Percentiles rank a stretch among this genome's conserved stretches.
Evolutionary conservation across 2,797 vertebrate genomes (phyloP).

Genomic region (Erpetoichthys calabaricus): DNA sequence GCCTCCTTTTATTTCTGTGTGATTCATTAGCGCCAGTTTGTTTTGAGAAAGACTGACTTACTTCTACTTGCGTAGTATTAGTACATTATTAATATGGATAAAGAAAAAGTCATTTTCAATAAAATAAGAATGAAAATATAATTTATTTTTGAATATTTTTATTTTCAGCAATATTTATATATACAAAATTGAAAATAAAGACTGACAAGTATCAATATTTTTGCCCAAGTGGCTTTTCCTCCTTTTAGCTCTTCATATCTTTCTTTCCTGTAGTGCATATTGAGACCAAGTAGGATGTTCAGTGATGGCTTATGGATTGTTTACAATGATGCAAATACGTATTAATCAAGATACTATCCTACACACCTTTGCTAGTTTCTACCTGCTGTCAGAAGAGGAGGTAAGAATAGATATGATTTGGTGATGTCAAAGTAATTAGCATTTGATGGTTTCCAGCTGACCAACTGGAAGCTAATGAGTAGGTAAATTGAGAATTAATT

Average conservation of each 20-base stretch:
- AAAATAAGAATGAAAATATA: too few species aligned
- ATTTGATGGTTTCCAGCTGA: slow-evolving; percentile 58
- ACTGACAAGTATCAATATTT: too few species aligned
- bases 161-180: too few species aligned
- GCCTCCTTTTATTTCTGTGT: too few species aligned
- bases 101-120: too few species aligned
- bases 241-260: not conserved
- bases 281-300: slow-evolving; percentile 46
- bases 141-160: too few species aligned
- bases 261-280: slow-evolving; percentile 14
- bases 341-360: slow-evolving; percentile 51
- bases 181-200: too few species aligned
- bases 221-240: too few species aligned
- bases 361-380: slow-evolving; percentile 49
- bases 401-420: slow-evolving; percentile 47
- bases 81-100: too few species aligned
- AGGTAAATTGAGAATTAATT: slow-evolving; percentile 55
- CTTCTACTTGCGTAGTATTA: too few species aligned
- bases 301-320: slow-evolving; percentile 39
- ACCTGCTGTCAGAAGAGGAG: slow-evolving; percentile 50
- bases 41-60: too few species aligned
- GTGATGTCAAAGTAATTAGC: slow-evolving; percentile 60
- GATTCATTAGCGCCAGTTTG: too few species aligned
- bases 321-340: slow-evolving; percentile 50
- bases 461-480: slow-evolving; percentile 55